phyloP scores from a whole-genome alignment of 2,888 invertebrate species.

The Sinohyriopsis cumingii region DNA sequence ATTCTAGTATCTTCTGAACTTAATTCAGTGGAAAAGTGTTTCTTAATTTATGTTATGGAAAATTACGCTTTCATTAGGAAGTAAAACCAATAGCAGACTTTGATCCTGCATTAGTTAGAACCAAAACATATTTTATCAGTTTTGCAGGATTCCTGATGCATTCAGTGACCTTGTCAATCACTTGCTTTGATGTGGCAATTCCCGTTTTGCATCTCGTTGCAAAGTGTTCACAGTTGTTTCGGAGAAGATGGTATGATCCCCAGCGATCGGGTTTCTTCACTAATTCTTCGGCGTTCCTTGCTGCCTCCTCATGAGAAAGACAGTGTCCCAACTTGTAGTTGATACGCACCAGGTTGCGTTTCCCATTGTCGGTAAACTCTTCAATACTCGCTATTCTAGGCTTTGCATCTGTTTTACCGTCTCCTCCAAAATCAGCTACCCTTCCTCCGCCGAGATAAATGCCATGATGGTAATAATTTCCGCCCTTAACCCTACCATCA shows the following conservation, averaged over 20 bases:
- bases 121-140: no score
- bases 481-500: constrained; percentile 1
- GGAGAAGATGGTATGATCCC: constrained; percentile 11
- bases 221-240: constrained; percentile 30
- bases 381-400: constrained; percentile 8
- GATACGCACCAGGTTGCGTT: constrained; percentile 11
- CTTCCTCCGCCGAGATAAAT: constrained; percentile 16
- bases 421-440: constrained; percentile 22
- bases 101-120: no score
- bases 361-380: constrained; percentile 8
- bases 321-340: constrained; percentile 6
- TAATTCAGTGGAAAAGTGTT: no score
- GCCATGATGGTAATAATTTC: constrained; percentile 26
- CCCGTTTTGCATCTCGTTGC: constrained; percentile 24
- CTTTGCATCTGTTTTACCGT: constrained; percentile 2
- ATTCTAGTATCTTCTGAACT: no score
- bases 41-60: no score
- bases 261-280: constrained; percentile 2
- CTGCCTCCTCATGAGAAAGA: constrained; percentile 11
- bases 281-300: constrained; percentile 8
- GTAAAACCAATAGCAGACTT: no score
- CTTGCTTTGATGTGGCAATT: constrained; percentile 5
- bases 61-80: no score
- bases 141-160: no score
- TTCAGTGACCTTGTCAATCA: not conserved